phyloP scores from a whole-genome alignment of 2,888 invertebrate species.

The Drosophila meridiana region DNA sequence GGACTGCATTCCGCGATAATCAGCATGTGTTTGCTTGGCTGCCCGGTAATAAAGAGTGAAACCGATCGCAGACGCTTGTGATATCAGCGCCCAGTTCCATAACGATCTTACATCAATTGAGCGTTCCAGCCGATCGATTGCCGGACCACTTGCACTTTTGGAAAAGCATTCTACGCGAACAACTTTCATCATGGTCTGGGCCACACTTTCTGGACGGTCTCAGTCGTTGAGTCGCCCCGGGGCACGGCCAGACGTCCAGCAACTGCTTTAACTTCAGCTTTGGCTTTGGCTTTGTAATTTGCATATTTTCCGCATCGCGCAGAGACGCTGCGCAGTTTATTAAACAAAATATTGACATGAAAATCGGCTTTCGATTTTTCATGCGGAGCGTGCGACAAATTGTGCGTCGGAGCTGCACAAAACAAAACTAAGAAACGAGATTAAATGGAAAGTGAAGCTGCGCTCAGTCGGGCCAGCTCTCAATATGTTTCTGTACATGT shows the following conservation, averaged over 20 bases:
- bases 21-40: slow-evolving; percentile 14
- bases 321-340: slow-evolving; percentile 69
- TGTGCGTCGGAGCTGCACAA: slow-evolving; percentile 64
- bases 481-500: neutral
- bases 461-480: slow-evolving; percentile 14
- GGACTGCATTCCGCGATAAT: slow-evolving; percentile 33
- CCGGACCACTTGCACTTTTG: slow-evolving; percentile 72
- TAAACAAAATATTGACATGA: slow-evolving; percentile 79
- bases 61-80: slow-evolving; percentile 31
- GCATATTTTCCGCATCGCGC: slow-evolving; percentile 76
- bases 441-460: slow-evolving; percentile 80
- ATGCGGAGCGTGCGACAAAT: slow-evolving; percentile 69
- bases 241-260: slow-evolving; percentile 35
- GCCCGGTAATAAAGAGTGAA: slow-evolving; percentile 49
- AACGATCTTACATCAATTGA: slow-evolving; percentile 72
- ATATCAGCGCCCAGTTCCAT: slow-evolving; percentile 44
- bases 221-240: slow-evolving; percentile 28
- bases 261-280: neutral
- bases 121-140: slow-evolving; percentile 43
- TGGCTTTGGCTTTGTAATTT: slow-evolving; percentile 59
- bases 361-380: slow-evolving; percentile 80
- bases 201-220: slow-evolving; percentile 69
- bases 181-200: slow-evolving; percentile 68
- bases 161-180: slow-evolving; percentile 63
- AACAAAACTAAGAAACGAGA: slow-evolving; percentile 54